Base-by-base conservation (phyloP, 2,888 invertebrate species). In the Agrotis segetum region DNA sequence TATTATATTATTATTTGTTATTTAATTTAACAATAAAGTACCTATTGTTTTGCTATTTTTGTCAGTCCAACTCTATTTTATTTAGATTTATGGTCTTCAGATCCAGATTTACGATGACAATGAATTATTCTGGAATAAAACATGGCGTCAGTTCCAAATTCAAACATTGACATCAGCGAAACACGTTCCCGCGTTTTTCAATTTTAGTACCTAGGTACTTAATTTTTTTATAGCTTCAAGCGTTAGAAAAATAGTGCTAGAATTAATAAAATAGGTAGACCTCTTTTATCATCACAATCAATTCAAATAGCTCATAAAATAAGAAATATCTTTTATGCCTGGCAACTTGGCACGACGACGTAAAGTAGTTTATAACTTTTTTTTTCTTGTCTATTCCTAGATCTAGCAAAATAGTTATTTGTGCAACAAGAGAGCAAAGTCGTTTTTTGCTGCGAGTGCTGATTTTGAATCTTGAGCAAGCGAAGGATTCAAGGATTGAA, bases 271-370 rank as follows among this genome's bases (percentile, higher is more conserved):
- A 77, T 34, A 11, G 16, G 13, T n/a, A 59, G 2, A 34, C 2
- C 24, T 49, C 14, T 69, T 74, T 75, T 75, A 78, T 63, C 46
- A 49, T 59, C 52, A 29, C 46, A 29, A 59, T 71, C 44, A 49
- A 78, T 53, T 21, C 53, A 56, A 46, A 55, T 34, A n/a, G 21
- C n/a, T 49, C 47, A n/a, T 55, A 46, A 64, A 62, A 78, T 19
- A 46, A 59, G 19, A 71, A 24, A 64, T 53, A 63, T 72, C 16
- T 46, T 77, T 63, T 50, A 60, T 53, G 49, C 53, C 34, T 50
- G 1, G 21, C 34, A 52, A 50, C 24, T 78, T 75, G 79, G 79
- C 79, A 55, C 40, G 19, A 55, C 40, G 19, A 16, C n/a, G 47
- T 49, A 40, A 7, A 64, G 11, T 14, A 60, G 29, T 44, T 68